These are phyloP conservation scores for Echinarachnius parma DNA, from an alignment of 53 echinoderm and acorn worm genomes.

Conservation along the genomic window DNA sequence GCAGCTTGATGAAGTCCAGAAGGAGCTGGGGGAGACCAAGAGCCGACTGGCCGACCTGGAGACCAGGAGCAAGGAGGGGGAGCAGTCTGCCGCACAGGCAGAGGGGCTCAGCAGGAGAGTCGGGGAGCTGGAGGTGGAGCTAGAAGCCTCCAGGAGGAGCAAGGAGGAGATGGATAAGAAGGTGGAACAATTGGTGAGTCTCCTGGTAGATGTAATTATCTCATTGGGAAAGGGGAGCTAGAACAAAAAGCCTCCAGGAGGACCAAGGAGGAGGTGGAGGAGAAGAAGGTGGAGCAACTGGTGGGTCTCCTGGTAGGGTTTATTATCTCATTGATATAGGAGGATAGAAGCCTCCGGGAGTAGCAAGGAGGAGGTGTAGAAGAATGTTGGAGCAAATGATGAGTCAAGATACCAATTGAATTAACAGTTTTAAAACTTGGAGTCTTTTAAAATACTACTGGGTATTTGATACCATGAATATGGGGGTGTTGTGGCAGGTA, in stretches of 20 bases:
- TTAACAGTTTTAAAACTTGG: too few species aligned
- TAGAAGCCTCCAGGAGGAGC: slow-evolving; percentile 44
- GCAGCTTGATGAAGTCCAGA: slow-evolving; percentile 77
- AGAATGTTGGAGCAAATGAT: too few species aligned
- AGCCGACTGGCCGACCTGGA: slow-evolving; percentile 61
- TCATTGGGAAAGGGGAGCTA: neutral
- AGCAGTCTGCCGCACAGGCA: slow-evolving; percentile 60
- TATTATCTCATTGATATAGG: too few species aligned
- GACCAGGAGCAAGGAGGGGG: slow-evolving; percentile 64
- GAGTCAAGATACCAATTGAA: too few species aligned
- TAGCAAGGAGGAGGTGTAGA: too few species aligned
- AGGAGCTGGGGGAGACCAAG: slow-evolving; percentile 70
- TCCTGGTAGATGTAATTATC: neutral
- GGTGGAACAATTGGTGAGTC: slow-evolving; percentile 61
- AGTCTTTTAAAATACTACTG: too few species aligned
- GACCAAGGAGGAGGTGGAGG: slow-evolving; percentile 10
- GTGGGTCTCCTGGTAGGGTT: too few species aligned
- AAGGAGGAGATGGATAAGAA: slow-evolving; percentile 55
- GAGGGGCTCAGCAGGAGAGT: slow-evolving; percentile 65
- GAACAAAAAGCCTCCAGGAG: neutral
- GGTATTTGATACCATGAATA: too few species aligned
- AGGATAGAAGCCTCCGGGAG: too few species aligned
- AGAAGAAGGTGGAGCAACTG: slow-evolving; percentile 26
- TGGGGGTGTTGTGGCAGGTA: too few species aligned
- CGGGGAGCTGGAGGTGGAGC: slow-evolving; percentile 62